These are phyloP conservation scores for Cheiracanthium punctorium DNA, from an alignment of 2,888 invertebrate genomes.

Conservation along the genomic window DNA sequence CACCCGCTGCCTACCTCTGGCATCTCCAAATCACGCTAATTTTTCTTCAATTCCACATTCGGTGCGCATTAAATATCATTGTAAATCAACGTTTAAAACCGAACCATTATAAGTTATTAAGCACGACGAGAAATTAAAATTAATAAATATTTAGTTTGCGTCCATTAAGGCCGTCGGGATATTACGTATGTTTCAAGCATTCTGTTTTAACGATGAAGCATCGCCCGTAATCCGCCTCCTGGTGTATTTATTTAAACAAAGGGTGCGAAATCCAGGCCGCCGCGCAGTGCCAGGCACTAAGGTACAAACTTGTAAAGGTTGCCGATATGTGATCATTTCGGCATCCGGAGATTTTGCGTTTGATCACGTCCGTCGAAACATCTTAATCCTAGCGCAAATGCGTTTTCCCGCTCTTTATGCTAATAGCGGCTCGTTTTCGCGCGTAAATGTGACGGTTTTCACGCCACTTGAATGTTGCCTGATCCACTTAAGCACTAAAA, in stretches of 20 bases:
- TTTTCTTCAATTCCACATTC: too few species aligned
- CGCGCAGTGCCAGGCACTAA: not conserved
- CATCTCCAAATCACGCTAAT: too few species aligned
- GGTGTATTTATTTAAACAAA: not conserved
- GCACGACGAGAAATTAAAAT: not conserved
- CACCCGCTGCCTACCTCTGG: too few species aligned
- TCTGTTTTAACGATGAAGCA: not conserved
- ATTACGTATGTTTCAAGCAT: not conserved
- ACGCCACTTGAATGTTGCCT: not conserved
- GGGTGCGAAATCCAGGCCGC: not conserved
- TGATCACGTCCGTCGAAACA: constrained; percentile 36
- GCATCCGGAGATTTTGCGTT: constrained; percentile 40
- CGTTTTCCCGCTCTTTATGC: constrained; percentile 59
- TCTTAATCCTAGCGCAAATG: constrained; percentile 38
- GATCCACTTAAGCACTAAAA: not conserved
- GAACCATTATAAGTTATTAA: not conserved
- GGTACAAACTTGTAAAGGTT: constrained; percentile 5
- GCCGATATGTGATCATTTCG: constrained; percentile 37
- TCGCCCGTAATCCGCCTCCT: not conserved
- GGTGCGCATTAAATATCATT: too few species aligned
- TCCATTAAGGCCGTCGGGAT: not conserved
- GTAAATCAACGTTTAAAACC: too few species aligned
- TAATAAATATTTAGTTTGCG: not conserved
- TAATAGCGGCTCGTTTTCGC: constrained; percentile 13
- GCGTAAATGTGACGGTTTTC: not conserved